Evolutionary conservation across 2,888 invertebrate genomes (phyloP), one percentile per base, ranked within the genome.

Genomic region (Lasioglossum marginatum): DNA sequence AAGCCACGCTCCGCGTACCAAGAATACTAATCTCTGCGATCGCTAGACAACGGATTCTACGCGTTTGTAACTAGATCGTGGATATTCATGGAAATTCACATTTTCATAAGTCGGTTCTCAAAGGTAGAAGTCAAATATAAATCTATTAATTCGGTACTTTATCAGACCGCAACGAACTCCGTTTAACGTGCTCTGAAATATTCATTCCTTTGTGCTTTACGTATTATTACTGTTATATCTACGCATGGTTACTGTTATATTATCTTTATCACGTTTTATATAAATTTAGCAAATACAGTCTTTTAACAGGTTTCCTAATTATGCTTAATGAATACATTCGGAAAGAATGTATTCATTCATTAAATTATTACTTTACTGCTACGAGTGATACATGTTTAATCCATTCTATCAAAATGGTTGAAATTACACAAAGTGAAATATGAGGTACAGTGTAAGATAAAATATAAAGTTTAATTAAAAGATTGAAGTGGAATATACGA

Each of bases 141-240:
- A 66, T 66, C 34, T 34, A 66, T 66, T 66, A 66, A 66, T 34
- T 66, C 66, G 66, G 19, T 66, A 19, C 34, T 34, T 19, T 66
- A 31, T 34, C 31, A 34, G 31, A 31, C 19, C 16, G 31, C 34
- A 16, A 31, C 63, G 27, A 31, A 19, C 34, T 66, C 16, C 12
- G 1, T 14, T 31, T 16, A 66, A 66, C 19, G 31, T 66, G 2
- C 31, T 6, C 8, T 66, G 8, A 66, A 34, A 66, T 66, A 19
- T 66, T 16, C 19, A 66, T 66, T 8, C 31, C 31, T 8, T 31
- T 8, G 4, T 45, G 16, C 1, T 45, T 48, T 37, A 8, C 8
- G 12, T 48, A 23, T 48, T 45, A 23, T 34, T 31, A 52, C 48
- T 2, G 8, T 52, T 52, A 23, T 8, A 52, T 52, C 48, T 19